These are phyloP conservation scores for Rhegmatorhina hoffmannsi DNA, from an alignment of 2,113 vertebrate genomes.

Conservation along the genomic window DNA sequence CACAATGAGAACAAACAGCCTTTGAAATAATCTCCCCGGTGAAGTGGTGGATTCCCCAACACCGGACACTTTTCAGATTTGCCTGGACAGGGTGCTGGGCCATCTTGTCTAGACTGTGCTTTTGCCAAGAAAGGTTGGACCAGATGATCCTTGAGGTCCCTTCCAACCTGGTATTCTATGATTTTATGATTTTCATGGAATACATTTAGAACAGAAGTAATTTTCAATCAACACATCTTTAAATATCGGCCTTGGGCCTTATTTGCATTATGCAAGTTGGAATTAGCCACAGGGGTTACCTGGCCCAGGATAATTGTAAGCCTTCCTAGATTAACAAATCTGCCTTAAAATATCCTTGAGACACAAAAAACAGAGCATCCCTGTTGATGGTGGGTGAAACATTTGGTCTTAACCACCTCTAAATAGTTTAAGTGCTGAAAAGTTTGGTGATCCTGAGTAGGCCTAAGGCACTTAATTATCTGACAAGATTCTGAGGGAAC, in stretches of 20 bases:
- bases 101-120: background rate
- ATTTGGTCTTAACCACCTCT: background rate
- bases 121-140: background rate
- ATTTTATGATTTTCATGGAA: background rate
- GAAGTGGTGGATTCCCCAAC: background rate
- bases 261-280: background rate
- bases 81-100: background rate
- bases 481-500: background rate
- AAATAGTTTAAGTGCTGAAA: conserved; percentile 10
- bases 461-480: background rate
- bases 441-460: background rate
- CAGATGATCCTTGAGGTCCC: background rate
- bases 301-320: background rate
- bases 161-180: background rate
- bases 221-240: background rate
- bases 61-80: background rate
- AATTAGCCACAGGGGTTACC: background rate
- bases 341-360: background rate
- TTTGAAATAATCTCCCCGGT: background rate
- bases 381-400: background rate
- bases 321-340: background rate
- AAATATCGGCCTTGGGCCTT: background rate
- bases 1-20: background rate
- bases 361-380: background rate
- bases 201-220: background rate